Evolutionary conservation across 1,140 invertebrate genomes (phyloP).

Genomic region (Drosophila bifasciata): DNA sequence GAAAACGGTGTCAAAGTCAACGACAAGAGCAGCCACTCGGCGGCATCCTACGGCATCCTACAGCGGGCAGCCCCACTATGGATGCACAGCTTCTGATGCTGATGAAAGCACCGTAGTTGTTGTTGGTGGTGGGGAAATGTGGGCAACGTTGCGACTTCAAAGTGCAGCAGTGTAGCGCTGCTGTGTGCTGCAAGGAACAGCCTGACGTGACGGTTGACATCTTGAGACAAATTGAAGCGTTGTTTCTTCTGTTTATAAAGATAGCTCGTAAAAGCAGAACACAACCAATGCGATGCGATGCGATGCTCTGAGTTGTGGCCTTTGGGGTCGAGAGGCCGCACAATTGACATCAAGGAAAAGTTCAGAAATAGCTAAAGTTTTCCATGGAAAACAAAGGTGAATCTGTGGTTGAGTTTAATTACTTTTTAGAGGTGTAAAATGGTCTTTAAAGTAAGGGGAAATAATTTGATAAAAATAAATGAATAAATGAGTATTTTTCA

Average conservation of each 20-base stretch:
- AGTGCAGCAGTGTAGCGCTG: not conserved
- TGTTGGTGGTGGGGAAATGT: constrained; percentile 8
- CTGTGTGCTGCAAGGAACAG: constrained; percentile 32
- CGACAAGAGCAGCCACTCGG: constrained; percentile 34
- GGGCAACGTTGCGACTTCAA: constrained; percentile 43
- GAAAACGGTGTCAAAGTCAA: constrained; percentile 81
- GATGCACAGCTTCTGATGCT: constrained; percentile 16
- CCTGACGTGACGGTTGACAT: constrained; percentile 68
- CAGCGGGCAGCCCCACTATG: no score
- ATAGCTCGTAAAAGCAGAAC: not conserved
- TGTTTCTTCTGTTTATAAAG: constrained; percentile 44
- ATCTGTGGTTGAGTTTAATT: no score
- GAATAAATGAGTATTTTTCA: not conserved
- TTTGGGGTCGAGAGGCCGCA: constrained; percentile 26
- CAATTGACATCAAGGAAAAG: constrained; percentile 36
- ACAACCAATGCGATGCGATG: constrained; percentile 8
- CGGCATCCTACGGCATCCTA: no score
- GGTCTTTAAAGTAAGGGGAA: no score
- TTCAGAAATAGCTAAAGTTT: constrained; percentile 16
- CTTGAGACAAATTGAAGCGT: constrained; percentile 77
- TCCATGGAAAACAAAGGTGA: no score
- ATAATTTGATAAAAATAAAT: no score
- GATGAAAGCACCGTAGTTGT: constrained; percentile 30
- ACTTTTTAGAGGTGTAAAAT: no score
- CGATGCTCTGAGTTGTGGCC: constrained; percentile 4